Evolutionary conservation across 2,113 vertebrate species (phyloP).

Genomic region (Epinephelus cyanopodus): DNA sequence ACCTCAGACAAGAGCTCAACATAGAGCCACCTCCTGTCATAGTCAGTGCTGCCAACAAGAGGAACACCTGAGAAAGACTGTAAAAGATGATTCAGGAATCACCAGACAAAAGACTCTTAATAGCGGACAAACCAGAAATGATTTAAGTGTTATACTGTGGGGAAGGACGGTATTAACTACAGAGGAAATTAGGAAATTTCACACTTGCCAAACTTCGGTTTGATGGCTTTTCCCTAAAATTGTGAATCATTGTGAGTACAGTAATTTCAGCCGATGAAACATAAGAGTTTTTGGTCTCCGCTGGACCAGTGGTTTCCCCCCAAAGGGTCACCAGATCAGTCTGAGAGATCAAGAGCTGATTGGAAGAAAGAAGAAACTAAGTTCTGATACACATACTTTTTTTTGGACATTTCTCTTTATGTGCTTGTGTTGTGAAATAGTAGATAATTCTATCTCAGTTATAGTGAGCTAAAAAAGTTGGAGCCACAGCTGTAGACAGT

Average conservation of each 20-base stretch:
- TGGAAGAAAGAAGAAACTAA: no score
- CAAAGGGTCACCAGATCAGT: no score
- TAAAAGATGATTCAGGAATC: background rate
- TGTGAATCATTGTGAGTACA: background rate
- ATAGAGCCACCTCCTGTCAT: slow-evolving; percentile 86
- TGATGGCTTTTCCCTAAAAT: background rate
- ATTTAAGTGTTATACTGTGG: background rate
- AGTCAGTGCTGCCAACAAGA: slow-evolving; percentile 23
- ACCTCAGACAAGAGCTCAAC: slow-evolving; percentile 90
- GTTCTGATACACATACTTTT: no score
- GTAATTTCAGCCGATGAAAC: background rate
- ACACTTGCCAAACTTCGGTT: background rate
- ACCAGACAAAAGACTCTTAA: background rate
- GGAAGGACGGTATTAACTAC: background rate
- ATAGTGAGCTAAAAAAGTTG: no score
- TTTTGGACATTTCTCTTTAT: no score
- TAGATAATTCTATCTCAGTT: no score
- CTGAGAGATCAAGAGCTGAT: no score
- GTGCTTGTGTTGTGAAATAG: no score
- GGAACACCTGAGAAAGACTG: slow-evolving; percentile 1
- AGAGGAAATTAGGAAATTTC: slow-evolving; percentile 21
- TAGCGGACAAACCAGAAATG: background rate
- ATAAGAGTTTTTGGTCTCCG: background rate
- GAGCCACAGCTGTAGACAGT: background rate
- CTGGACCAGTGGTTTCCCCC: no score